Evolutionary conservation across 1,140 invertebrate genomes (phyloP).

Genomic region (Monomorium pharaonis): DNA sequence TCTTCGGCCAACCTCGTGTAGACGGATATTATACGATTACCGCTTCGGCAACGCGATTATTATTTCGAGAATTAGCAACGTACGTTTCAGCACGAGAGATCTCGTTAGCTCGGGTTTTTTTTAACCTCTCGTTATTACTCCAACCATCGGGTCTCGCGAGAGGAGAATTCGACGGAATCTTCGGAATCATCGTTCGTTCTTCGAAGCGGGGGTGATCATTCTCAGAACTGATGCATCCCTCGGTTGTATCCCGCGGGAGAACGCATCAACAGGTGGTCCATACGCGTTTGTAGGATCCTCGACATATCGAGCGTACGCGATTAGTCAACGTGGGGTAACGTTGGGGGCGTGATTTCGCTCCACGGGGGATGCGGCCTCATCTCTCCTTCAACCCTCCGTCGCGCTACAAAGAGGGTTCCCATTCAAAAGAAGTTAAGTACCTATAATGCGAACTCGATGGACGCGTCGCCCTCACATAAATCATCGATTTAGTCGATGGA

Average conservation of each 20-base stretch:
- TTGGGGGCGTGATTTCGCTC: slow-evolving; percentile 69
- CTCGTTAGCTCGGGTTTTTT: neutral
- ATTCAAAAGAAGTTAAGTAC: slow-evolving; percentile 54
- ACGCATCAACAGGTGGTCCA: slow-evolving; percentile 64
- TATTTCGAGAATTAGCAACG: neutral
- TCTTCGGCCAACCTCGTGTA: slow-evolving; percentile 46
- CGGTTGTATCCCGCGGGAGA: slow-evolving; percentile 20
- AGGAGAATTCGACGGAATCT: neutral
- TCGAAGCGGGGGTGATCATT: neutral
- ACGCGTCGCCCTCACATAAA: slow-evolving; percentile 49
- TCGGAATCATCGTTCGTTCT: neutral
- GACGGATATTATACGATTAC: neutral
- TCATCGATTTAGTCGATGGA: slow-evolving; percentile 31
- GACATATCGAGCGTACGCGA: slow-evolving; percentile 55
- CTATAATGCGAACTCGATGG: slow-evolving; percentile 49
- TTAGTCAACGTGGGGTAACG: slow-evolving; percentile 64
- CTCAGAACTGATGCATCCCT: neutral
- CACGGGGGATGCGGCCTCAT: slow-evolving; percentile 62
- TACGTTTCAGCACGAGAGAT: neutral
- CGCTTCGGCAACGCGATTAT: neutral
- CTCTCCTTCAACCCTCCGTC: neutral
- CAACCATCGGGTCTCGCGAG: neutral
- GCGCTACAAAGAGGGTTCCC: slow-evolving; percentile 26
- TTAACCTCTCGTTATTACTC: neutral
- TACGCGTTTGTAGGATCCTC: slow-evolving; percentile 6